Evolutionary conservation across 37 sponge, comb jelly and placozoan genomes (phyloP).

Genomic region (Ianthella basta): DNA sequence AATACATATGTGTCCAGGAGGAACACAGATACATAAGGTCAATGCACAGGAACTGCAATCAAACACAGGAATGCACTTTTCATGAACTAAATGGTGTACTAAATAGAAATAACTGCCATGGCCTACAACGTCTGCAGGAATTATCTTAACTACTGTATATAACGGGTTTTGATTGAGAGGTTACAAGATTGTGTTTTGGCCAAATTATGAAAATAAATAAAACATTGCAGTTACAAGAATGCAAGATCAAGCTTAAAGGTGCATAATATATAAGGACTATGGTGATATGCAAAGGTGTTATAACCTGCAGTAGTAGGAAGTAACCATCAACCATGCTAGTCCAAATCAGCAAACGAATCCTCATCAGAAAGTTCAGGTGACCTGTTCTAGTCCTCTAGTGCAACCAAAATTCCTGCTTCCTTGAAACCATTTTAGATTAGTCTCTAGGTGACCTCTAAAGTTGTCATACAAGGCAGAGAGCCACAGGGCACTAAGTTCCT

Average conservation of each 20-base stretch:
- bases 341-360: conserved; percentile 7
- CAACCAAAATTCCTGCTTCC: background rate
- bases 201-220: background rate
- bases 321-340: background rate
- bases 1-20: too few relatives aligned
- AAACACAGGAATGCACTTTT: too few relatives aligned
- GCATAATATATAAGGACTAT: background rate
- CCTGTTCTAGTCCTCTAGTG: background rate
- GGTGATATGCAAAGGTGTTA: background rate
- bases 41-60: too few relatives aligned
- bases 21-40: too few relatives aligned
- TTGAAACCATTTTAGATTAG: conserved; percentile 1
- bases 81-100: too few relatives aligned
- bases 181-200: conserved; percentile 7
- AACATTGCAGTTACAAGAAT: conserved; percentile 13
- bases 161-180: background rate
- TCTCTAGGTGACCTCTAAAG: conserved; percentile 7
- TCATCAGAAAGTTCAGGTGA: conserved; percentile 6
- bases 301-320: background rate
- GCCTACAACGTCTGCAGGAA: too few relatives aligned
- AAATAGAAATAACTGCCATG: too few relatives aligned
- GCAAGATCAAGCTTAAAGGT: background rate
- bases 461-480: conserved; percentile 17
- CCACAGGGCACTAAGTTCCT: conserved; percentile 17
- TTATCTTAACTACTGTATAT: too few relatives aligned